Evolutionary conservation across 64 coral and sea anemone species (phyloP).

Genomic region (Montipora cactus): DNA sequence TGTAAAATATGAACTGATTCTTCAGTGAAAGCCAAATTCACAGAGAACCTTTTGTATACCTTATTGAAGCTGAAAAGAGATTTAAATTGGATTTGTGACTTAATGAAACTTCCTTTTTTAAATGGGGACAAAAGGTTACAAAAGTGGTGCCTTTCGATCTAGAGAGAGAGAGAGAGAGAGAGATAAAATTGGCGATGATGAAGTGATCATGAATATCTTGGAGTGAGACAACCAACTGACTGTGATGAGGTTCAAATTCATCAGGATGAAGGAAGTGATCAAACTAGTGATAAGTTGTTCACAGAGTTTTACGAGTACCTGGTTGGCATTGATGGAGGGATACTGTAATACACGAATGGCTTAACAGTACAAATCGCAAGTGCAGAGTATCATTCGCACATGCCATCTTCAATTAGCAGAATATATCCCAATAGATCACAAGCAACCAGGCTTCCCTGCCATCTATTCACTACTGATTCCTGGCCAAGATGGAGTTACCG

Average conservation of each 20-base stretch:
- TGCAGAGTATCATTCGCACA: conserved; percentile 9
- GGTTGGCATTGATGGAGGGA: conserved; percentile 19
- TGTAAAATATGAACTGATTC: background rate
- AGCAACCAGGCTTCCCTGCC: background rate
- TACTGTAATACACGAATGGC: conserved; percentile 15
- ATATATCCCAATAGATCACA: no score
- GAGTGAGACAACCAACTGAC: no score
- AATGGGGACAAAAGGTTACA: conserved; percentile 6
- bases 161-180: background rate
- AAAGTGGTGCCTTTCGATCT: conserved; percentile 22
- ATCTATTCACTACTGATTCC: background rate
- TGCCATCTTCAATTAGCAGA: background rate
- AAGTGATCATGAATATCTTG: no score
- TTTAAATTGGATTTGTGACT: background rate
- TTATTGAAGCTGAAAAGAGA: background rate
- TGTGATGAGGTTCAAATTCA: no score
- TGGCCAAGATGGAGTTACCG: conserved; percentile 4
- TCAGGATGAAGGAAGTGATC: no score
- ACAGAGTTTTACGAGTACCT: no score
- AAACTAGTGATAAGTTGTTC: no score
- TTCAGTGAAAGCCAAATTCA: background rate
- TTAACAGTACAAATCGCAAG: conserved; percentile 45
- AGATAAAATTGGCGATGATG: no score
- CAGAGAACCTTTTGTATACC: background rate
- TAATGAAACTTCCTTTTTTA: background rate